A percentile compares a stretch with the other conserved stretches of the same genome.
These are phyloP conservation scores for Kryphioiulus occultus DNA, from an alignment of 2,888 invertebrate species.

Conservation along the genomic window DNA sequence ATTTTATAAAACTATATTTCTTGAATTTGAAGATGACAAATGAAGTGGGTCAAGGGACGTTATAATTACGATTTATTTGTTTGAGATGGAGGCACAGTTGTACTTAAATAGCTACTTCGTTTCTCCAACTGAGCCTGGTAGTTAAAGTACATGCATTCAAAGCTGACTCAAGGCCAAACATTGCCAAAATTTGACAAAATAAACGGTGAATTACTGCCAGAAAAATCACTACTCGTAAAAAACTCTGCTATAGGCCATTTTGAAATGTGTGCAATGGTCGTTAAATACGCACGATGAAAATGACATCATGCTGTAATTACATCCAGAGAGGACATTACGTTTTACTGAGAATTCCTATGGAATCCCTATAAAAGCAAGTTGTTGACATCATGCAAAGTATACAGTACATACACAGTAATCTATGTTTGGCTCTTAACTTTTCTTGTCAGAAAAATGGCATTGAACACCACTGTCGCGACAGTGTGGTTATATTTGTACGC, in stretches of 20 bases:
- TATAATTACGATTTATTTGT: background rate
- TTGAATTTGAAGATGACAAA: background rate
- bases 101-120: background rate
- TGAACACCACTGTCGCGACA: conserved; percentile 23
- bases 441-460: background rate
- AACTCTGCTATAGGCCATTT: background rate
- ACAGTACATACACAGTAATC: too few relatives aligned
- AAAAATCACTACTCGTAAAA: background rate
- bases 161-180: background rate
- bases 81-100: background rate
- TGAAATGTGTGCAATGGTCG: background rate
- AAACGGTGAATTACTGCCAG: background rate
- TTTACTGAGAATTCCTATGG: background rate
- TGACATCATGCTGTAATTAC: background rate
- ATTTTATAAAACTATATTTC: background rate
- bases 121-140: background rate
- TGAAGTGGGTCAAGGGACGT: background rate
- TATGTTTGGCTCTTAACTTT: background rate
- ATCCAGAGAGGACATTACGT: too few relatives aligned
- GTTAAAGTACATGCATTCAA: too few relatives aligned
- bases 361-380: background rate
- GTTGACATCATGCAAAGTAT: conserved; percentile 6
- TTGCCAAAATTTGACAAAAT: background rate
- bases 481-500: background rate
- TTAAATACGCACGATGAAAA: background rate